Base-by-base conservation (phyloP, 2,113 vertebrate species). In the Pyxicephalus adspersus region DNA sequence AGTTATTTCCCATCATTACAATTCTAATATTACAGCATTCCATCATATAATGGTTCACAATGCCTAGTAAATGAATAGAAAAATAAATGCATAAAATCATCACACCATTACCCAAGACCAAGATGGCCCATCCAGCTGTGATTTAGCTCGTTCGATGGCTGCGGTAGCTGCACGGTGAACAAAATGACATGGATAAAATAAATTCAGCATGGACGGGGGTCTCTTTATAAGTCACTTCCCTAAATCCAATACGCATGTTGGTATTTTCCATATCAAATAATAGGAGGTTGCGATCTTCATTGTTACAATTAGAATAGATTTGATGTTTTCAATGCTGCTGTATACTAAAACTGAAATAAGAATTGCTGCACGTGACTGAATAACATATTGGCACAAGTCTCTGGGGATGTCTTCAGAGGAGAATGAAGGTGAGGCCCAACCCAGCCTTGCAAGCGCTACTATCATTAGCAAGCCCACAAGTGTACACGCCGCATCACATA, bases 371-470 rank as follows among this genome's bases (percentile, higher is more conserved):
- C n/a, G 60, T 74, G 51, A 7, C 15, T 11, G 67, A n/a, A 23
- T 58, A 22, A 23, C 22, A 38, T 3, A 76, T 50, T 25, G 0
- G 25, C 63, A 19, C 25, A 16, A 9, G 1, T 61, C 72, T 23
- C 72, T 8, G 2, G 57, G 58, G 73, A 64, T 50, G 54, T 60
- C 64, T 68, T 68, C 77, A 79, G 51, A 79, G 64, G 61, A 23
- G 52, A 34, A 77, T 79, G 76, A 68, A 60, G 38, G 52, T 60
- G 52, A 79, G 77, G 77, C 77, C 77, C 77, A 68, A 22, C 54
- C 64, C 52, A 68, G 25, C 67, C 18, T 64, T 67, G 38, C 64
- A 8, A 67, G 19, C 26, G 19, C 25, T 51, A 25, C 22, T 29
- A 66, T 17, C 38, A 18, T 60, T 29, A 55, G 18, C 50, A 51